Evolutionary conservation across 2,797 vertebrate genomes (phyloP).

Genomic region (Erethizon dorsatum): DNA sequence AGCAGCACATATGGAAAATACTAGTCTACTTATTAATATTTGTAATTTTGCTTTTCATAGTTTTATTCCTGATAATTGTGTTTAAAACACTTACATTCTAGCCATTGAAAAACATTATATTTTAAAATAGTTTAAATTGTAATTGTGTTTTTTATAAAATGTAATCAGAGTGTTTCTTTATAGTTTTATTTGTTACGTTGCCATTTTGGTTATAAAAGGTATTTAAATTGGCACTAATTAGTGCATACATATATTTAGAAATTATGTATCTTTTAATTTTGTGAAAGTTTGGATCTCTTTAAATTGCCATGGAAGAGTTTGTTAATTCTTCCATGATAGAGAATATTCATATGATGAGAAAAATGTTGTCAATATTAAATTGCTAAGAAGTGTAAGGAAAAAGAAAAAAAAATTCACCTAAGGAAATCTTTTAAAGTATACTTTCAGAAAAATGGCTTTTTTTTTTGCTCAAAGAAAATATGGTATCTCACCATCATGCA

Average conservation of each 20-base stretch:
- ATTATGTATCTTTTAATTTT: not conserved
- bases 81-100: not conserved
- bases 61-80: not conserved
- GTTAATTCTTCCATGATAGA: slow-evolving; percentile 51
- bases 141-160: not conserved
- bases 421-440: slow-evolving; percentile 45
- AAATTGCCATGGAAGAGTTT: not conserved
- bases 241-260: not conserved
- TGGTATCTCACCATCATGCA: not conserved
- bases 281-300: not conserved
- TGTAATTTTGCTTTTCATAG: slow-evolving; percentile 13
- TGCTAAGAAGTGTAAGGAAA: not conserved
- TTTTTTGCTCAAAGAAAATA: slow-evolving; percentile 57
- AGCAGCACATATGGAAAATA: not conserved
- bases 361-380: slow-evolving; percentile 23
- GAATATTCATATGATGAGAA: not conserved
- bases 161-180: not conserved
- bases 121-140: not conserved
- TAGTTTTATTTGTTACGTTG: not conserved
- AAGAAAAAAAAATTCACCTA: not conserved
- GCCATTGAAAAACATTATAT: not conserved
- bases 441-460: slow-evolving; percentile 61
- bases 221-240: not conserved
- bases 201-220: not conserved
- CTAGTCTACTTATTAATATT: not conserved